Evolutionary conservation across 2,888 invertebrate genomes (phyloP).

Genomic region (Stenolophus ochropezus): DNA sequence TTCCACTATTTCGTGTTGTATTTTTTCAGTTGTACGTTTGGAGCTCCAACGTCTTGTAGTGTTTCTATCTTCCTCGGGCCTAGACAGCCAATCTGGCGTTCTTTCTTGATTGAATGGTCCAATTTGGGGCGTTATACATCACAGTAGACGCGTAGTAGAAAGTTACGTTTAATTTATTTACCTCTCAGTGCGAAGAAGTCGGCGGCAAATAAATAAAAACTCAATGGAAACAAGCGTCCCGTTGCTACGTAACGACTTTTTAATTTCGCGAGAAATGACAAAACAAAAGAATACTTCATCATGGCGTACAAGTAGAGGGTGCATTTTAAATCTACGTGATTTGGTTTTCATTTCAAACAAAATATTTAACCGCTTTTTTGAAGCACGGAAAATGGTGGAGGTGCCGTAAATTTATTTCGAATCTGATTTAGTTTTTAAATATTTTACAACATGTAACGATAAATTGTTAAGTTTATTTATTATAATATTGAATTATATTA

Average conservation of each 20-base stretch:
- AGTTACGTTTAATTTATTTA: constrained; percentile 57
- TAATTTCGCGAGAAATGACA: constrained; percentile 46
- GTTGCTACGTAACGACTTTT: constrained; percentile 51
- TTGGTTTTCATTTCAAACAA: too few species aligned
- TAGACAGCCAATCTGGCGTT: constrained; percentile 46
- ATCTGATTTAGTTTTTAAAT: too few species aligned
- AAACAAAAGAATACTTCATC: constrained; percentile 54
- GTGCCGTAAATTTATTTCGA: too few species aligned
- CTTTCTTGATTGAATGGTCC: constrained; percentile 56
- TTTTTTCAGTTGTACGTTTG: too few species aligned
- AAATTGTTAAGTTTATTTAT: too few species aligned
- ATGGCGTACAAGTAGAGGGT: not conserved
- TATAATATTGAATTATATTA: too few species aligned
- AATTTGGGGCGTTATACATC: constrained; percentile 55
- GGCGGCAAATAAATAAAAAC: constrained; percentile 35
- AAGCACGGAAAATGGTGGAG: too few species aligned
- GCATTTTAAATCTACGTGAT: too few species aligned
- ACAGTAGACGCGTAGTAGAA: constrained; percentile 36
- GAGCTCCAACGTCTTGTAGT: too few species aligned
- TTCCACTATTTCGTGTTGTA: too few species aligned
- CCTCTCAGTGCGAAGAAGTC: constrained; percentile 36
- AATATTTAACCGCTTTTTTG: too few species aligned
- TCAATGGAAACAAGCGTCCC: not conserved
- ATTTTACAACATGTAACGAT: too few species aligned
- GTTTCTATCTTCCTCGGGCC: not conserved